Conservation (phyloP, 1,140 invertebrate genomes). For the Pogonognathellus flavescens region DNA sequence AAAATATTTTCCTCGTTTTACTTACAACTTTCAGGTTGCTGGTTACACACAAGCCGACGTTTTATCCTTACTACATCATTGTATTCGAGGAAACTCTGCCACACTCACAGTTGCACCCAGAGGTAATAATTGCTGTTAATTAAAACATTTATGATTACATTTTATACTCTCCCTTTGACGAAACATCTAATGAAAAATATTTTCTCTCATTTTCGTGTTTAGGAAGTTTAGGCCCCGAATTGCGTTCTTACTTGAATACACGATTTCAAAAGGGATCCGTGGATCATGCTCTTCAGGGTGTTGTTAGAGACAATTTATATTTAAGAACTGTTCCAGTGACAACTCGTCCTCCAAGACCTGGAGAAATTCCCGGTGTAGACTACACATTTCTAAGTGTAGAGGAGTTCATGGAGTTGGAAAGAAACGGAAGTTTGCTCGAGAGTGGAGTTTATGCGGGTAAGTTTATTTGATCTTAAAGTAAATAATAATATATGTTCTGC, state of each 20-base stretch:
- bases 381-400: slow-evolving; percentile 77
- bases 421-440: slow-evolving; percentile 77
- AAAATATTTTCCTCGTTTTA: slow-evolving; percentile 43
- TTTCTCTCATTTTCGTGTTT: slow-evolving; percentile 44
- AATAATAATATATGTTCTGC: too few species aligned
- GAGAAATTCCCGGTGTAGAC: slow-evolving; percentile 78
- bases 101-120: slow-evolving; percentile 74
- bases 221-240: slow-evolving; percentile 73
- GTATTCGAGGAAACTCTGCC: slow-evolving; percentile 74
- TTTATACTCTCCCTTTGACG: too few species aligned
- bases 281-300: slow-evolving; percentile 78
- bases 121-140: slow-evolving; percentile 70
- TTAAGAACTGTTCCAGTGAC: slow-evolving; percentile 80
- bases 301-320: slow-evolving; percentile 80
- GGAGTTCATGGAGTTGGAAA: slow-evolving; percentile 76
- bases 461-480: background rate
- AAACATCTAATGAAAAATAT: too few species aligned
- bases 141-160: background rate
- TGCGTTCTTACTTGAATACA: slow-evolving; percentile 76
- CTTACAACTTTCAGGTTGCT: slow-evolving; percentile 70
- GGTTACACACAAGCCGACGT: slow-evolving; percentile 77
- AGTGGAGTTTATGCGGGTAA: slow-evolving; percentile 79
- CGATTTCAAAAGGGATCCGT: slow-evolving; percentile 77
- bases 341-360: slow-evolving; percentile 74
- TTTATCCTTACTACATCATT: slow-evolving; percentile 75